Percentiles rank a stretch among this genome's conserved stretches.
Conservation (phyloP, 2,113 vertebrate genomes). For the Aegotheles bennettii region DNA sequence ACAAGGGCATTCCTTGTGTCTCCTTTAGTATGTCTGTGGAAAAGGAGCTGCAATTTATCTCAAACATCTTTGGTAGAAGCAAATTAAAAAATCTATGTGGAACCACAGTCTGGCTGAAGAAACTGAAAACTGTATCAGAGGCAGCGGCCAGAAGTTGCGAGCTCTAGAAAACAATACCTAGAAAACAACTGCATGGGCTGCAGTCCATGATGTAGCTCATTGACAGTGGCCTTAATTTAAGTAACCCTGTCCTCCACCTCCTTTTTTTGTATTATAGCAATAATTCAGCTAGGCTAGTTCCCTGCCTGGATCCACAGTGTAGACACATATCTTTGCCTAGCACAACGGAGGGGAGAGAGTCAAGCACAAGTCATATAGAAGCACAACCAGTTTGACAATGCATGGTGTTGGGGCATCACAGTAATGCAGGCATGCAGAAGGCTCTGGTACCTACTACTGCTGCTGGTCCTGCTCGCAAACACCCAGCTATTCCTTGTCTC, state of each 20-base stretch:
- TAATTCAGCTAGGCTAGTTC: not conserved
- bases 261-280: not conserved
- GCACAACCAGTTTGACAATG: not conserved
- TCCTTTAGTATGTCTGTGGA: not conserved
- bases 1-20: not conserved
- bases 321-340: not conserved
- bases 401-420: not conserved
- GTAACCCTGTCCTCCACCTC: not conserved
- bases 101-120: not conserved
- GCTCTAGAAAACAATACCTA: not conserved
- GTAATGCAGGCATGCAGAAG: not conserved
- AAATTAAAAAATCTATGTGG: constrained; percentile 1
- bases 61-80: not conserved
- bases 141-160: not conserved
- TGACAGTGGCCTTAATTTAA: not conserved
- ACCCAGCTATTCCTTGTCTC: not conserved
- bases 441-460: not conserved
- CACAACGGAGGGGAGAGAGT: fast-evolving
- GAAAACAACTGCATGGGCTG: not conserved
- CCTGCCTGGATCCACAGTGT: not conserved
- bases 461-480: not conserved
- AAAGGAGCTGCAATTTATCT: not conserved
- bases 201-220: not conserved
- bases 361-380: fast-evolving
- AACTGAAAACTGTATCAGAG: not conserved